phyloP scores from a whole-genome alignment of 1,140 invertebrate genomes.

The Melanaphis sacchari region DNA sequence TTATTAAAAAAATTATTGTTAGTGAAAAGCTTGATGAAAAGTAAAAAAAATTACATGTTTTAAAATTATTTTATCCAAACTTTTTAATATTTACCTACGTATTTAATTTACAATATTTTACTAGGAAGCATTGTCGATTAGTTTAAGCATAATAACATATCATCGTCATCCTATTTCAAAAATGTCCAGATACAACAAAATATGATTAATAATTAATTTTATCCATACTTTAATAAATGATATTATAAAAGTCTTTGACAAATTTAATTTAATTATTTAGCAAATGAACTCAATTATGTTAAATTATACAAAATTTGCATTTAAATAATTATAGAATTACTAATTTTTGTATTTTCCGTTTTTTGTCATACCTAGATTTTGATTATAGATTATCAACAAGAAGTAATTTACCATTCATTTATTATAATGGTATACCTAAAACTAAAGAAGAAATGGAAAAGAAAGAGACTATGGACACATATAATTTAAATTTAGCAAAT shows the following conservation, averaged over 20 bases:
- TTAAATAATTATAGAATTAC: neutral
- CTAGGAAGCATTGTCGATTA: neutral
- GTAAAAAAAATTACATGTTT: too few relatives aligned
- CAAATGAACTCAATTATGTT: neutral
- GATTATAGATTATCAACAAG: neutral
- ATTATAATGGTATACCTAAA: neutral
- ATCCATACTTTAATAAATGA: neutral
- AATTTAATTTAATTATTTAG: neutral
- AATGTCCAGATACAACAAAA: neutral
- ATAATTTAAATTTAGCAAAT: neutral
- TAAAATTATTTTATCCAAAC: too few relatives aligned
- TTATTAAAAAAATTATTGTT: neutral
- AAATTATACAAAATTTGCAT: neutral
- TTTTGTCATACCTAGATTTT: neutral
- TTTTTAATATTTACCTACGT: neutral
- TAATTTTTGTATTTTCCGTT: neutral
- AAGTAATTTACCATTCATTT: neutral
- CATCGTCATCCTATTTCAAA: neutral
- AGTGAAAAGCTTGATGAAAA: too few relatives aligned
- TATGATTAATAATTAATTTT: neutral
- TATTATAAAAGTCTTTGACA: neutral
- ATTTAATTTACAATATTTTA: too few relatives aligned
- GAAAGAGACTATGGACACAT: neutral
- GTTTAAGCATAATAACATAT: neutral
- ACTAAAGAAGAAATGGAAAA: neutral